phyloP scores from a whole-genome alignment of 1,140 invertebrate genomes.

The Brachionus calyciflorus region DNA sequence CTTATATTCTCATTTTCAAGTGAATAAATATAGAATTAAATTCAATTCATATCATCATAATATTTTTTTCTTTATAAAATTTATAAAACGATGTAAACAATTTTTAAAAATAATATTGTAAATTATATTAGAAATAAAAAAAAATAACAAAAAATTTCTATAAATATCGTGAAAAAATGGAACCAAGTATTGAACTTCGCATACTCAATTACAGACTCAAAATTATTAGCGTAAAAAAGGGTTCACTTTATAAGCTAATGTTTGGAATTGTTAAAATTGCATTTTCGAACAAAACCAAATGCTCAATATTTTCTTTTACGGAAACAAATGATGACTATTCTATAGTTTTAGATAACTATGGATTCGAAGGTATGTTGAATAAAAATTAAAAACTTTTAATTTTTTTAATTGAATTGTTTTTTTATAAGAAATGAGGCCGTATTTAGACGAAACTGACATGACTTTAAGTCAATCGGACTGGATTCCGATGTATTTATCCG shows the following conservation, averaged over 20 bases:
- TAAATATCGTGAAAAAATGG: too few relatives aligned
- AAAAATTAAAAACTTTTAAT: too few relatives aligned
- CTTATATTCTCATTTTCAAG: too few relatives aligned
- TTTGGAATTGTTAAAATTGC: conserved; percentile 36
- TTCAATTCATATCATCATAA: too few relatives aligned
- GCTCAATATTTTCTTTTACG: conserved; percentile 32
- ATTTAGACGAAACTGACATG: background rate
- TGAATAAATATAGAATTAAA: too few relatives aligned
- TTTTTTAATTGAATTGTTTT: too few relatives aligned
- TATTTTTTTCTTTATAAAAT: too few relatives aligned
- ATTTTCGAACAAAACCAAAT: conserved; percentile 33
- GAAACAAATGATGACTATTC: conserved; percentile 47
- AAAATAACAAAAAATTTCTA: too few relatives aligned
- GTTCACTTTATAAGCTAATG: conserved; percentile 14
- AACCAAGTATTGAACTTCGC: conserved; percentile 35
- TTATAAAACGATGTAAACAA: too few relatives aligned
- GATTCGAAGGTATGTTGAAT: conserved; percentile 21
- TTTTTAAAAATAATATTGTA: too few relatives aligned
- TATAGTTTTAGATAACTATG: conserved; percentile 29
- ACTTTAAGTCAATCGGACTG: conserved; percentile 29
- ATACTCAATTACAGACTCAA: conserved; percentile 33
- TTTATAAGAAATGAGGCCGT: background rate
- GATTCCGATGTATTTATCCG: conserved; percentile 45
- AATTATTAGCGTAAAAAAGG: conserved; percentile 29
- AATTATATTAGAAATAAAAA: too few relatives aligned